phyloP scores from a whole-genome alignment of 2,113 vertebrate species.

The Apteryx owenii region DNA sequence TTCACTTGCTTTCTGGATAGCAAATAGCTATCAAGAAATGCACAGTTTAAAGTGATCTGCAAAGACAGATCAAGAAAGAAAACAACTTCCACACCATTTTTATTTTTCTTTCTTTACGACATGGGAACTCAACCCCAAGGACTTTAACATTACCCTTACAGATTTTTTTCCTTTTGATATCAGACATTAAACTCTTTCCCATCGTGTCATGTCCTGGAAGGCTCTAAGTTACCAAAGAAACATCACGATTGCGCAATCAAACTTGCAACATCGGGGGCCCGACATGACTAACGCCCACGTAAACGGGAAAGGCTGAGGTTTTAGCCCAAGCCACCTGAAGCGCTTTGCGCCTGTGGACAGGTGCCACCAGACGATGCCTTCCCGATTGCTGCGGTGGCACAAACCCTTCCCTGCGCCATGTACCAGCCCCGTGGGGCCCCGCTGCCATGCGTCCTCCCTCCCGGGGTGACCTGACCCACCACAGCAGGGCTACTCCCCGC shows the following conservation, averaged over 20 bases:
- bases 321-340: too few species aligned
- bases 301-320: neutral
- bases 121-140: neutral
- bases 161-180: neutral
- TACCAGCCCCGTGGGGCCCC: too few species aligned
- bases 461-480: too few species aligned
- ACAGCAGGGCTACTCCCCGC: neutral
- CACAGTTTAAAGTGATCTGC: neutral
- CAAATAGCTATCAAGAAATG: constrained; percentile 14
- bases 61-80: neutral
- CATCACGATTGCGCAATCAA: neutral
- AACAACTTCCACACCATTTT: neutral
- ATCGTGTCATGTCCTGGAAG: neutral
- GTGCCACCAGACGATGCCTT: neutral
- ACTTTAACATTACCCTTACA: neutral
- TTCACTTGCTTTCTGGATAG: neutral
- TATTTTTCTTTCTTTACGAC: neutral
- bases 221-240: neutral
- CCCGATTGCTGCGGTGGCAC: neutral
- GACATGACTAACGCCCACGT: neutral
- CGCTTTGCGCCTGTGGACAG: neutral
- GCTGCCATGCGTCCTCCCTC: too few species aligned
- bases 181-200: neutral
- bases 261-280: constrained; percentile 3
- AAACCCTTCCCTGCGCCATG: too few species aligned